These are phyloP conservation scores for Cladopsammia gracilis DNA, from an alignment of 64 coral and sea anemone species.

Conservation along the genomic window DNA sequence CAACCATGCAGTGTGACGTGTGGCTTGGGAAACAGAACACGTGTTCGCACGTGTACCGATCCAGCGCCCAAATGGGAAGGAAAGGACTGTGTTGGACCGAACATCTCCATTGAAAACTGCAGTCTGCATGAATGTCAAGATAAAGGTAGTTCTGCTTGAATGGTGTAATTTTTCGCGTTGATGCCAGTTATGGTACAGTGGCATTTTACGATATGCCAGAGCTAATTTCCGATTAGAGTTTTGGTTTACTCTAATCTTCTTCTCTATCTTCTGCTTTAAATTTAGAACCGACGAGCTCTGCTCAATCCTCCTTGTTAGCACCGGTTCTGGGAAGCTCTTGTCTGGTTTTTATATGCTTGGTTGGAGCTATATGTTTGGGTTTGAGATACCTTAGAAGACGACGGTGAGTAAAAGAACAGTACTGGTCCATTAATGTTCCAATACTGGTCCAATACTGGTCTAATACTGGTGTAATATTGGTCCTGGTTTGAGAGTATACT, in stretches of 20 bases:
- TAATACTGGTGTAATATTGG: no score
- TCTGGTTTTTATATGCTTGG: background rate
- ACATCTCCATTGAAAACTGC: background rate
- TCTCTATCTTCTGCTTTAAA: no score
- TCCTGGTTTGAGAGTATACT: no score
- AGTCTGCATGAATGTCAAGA: background rate
- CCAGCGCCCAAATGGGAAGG: slow-evolving; percentile 6
- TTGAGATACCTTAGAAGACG: background rate
- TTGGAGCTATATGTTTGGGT: background rate
- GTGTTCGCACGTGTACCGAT: slow-evolving; percentile 1
- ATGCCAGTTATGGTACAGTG: no score
- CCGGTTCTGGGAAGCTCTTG: background rate
- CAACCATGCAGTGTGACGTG: slow-evolving; percentile 18
- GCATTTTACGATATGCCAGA: no score
- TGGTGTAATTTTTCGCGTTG: no score
- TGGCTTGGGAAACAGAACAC: background rate
- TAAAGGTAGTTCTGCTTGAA: background rate
- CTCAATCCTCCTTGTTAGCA: background rate
- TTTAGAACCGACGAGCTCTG: background rate
- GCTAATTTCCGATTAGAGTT: no score
- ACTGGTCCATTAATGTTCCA: background rate
- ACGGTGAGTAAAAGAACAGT: background rate
- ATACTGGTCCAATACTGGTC: no score
- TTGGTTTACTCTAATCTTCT: no score
- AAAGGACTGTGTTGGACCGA: background rate